Evolutionary conservation across 2,888 invertebrate species (phyloP), one percentile per base, ranked within the genome.

Genomic region (Tetragnatha montana): DNA sequence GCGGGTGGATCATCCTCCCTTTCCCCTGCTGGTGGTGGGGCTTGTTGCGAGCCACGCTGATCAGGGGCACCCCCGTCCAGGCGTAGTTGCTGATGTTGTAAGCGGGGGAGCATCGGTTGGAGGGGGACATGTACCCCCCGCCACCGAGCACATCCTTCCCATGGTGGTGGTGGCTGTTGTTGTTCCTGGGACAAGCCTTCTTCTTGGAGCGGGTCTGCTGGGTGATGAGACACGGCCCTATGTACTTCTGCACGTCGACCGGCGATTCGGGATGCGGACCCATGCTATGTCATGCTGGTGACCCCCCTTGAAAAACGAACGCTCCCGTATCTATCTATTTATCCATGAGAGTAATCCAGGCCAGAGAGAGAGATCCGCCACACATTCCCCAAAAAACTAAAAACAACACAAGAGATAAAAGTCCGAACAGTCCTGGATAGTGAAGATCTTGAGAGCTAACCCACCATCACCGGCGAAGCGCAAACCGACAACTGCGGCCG

Each of bases 51-150:
- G 96, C 96, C 94, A 96, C 96, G 81, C 96, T 96, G 93, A 97
- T 96, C 91, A 97, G 95, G 76, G 97, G 97, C 93, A 96, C 96
- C 91, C 96, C 97, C 60, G 96, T 95, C 96, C 97, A 97, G 92
- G 91, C 91, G 19, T 89, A 84, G 50, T 89, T 89, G 50, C 73
- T 78, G 22, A 73, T 82, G 73, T 78, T 88, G 47, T 88, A 78
- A 49, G 87, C 82, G 12, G 84, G 76, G 51, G 86, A 81, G 70
- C 86, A 91, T 35, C 91, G 82, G 60, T 90, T 89, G 74, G 90
- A 88, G 0, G 83, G 80, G 8, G 84, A 78, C 50, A 90, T 51
- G 47, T 78, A 79, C n/a, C 79, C 78, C 4, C 73, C 82, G 21
- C 82, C 21, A 17, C 70, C 22, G 47, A n/a, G 75, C 22, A 76